phyloP scores from a whole-genome alignment of 2,113 vertebrate genomes.

The Centropus bengalensis region DNA sequence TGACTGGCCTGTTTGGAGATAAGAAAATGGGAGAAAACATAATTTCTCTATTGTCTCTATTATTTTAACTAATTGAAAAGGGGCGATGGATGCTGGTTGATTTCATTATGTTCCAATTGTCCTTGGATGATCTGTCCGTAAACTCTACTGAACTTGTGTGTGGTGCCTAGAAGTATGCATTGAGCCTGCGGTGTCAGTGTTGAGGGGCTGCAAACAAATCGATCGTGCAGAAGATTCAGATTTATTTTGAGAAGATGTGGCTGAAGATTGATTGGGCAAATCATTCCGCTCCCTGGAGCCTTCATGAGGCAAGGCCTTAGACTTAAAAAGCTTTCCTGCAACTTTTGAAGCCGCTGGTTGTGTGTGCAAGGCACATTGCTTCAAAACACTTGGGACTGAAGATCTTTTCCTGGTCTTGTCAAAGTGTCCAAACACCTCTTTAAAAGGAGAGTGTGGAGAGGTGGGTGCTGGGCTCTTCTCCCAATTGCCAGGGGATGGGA shows the following conservation, averaged over 20 bases:
- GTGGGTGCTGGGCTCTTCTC: too few relatives aligned
- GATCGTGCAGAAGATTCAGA: neutral
- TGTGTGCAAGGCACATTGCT: neutral
- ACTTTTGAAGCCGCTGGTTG: neutral
- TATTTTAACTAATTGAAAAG: neutral
- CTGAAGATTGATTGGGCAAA: neutral
- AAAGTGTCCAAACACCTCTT: neutral
- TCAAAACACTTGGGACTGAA: neutral
- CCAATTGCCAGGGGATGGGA: too few relatives aligned
- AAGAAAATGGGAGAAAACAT: neutral
- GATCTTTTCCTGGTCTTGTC: neutral
- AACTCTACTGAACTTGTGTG: neutral
- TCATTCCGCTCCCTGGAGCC: neutral
- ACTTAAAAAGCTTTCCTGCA: neutral
- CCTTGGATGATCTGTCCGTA: neutral
- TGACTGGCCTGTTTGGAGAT: neutral
- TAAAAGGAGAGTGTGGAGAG: too few relatives aligned
- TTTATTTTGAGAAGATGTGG: neutral
- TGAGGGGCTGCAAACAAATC: neutral
- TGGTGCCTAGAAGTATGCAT: accelerated
- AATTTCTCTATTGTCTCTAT: neutral
- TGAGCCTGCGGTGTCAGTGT: neutral
- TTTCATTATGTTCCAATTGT: neutral
- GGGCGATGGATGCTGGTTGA: neutral
- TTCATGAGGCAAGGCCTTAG: neutral